Conservation (phyloP, 2,888 invertebrate species). For the Minunthozetes semirufus region DNA sequence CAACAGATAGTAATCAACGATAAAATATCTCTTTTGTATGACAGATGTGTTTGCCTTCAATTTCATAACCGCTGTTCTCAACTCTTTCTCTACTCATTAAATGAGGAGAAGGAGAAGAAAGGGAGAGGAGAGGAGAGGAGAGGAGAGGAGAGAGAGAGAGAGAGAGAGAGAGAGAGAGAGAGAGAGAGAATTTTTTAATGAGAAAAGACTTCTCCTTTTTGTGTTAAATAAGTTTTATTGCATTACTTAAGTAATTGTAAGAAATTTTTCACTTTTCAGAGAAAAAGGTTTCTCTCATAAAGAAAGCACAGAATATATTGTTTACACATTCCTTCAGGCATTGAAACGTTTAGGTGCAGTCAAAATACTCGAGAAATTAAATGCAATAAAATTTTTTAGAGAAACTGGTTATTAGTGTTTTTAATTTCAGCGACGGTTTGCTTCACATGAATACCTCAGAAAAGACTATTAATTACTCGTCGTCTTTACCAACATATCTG, state of each 20-base stretch:
- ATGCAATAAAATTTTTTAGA: neutral
- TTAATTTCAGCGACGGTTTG: neutral
- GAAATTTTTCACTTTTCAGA: neutral
- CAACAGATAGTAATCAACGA: slow-evolving; percentile 17
- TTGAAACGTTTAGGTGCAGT: neutral
- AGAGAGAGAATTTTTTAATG: neutral
- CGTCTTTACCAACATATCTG: no score
- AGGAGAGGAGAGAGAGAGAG: no score
- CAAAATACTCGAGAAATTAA: neutral
- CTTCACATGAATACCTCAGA: neutral
- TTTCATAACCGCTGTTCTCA: neutral
- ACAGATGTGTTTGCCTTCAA: slow-evolving; percentile 11
- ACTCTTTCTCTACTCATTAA: neutral
- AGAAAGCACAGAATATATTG: neutral
- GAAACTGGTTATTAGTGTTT: slow-evolving; percentile 3
- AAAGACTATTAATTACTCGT: neutral
- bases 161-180: neutral
- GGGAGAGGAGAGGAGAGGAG: no score
- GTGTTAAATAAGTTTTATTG: neutral
- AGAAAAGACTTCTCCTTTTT: neutral
- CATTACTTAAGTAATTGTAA: neutral
- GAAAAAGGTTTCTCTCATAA: neutral
- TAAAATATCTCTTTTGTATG: slow-evolving; percentile 19
- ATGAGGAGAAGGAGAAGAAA: neutral
- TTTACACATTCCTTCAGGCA: neutral